These are phyloP conservation scores for Alaudala cheleensis DNA, from an alignment of 2,113 vertebrate species.

Conservation along the genomic window DNA sequence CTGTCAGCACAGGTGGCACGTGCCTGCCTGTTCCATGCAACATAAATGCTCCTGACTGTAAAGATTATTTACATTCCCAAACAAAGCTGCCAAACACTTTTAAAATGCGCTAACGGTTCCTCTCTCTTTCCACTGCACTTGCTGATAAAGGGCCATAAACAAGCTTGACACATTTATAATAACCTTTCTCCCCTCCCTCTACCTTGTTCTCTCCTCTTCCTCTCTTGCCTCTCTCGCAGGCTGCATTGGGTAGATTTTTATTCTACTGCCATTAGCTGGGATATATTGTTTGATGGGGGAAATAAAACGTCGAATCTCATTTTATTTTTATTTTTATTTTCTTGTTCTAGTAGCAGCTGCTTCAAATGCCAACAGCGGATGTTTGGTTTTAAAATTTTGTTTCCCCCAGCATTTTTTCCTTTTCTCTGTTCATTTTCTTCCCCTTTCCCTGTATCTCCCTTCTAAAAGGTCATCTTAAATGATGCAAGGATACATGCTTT, in stretches of 20 bases:
- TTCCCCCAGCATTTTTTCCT: background rate
- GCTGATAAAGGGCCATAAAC: conserved; percentile 70
- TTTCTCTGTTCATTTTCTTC: background rate
- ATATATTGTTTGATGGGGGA: conserved; percentile 71
- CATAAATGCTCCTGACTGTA: conserved; percentile 68
- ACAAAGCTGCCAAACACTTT: conserved; percentile 62
- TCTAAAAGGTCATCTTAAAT: conserved; percentile 65
- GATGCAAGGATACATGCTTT: conserved; percentile 56
- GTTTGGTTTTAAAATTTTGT: conserved; percentile 32
- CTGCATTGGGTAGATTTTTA: conserved; percentile 67
- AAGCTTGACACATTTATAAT: conserved; percentile 76
- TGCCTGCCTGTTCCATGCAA: conserved; percentile 37
- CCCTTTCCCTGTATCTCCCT: background rate
- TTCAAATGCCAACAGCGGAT: conserved; percentile 2
- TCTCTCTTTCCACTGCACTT: conserved; percentile 41
- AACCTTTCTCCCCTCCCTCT: conserved; percentile 67
- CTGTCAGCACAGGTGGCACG: background rate
- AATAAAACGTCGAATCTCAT: conserved; percentile 63
- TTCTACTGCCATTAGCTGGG: conserved; percentile 73
- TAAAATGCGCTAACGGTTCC: conserved; percentile 26
- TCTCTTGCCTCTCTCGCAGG: conserved; percentile 14
- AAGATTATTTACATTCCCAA: conserved; percentile 77
- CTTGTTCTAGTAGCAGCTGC: background rate
- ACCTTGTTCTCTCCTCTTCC: conserved; percentile 45
- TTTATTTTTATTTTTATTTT: conserved; percentile 72